These are phyloP conservation scores for Pseudonaja textilis DNA, from an alignment of 2,113 vertebrate species.

Conservation along the genomic window DNA sequence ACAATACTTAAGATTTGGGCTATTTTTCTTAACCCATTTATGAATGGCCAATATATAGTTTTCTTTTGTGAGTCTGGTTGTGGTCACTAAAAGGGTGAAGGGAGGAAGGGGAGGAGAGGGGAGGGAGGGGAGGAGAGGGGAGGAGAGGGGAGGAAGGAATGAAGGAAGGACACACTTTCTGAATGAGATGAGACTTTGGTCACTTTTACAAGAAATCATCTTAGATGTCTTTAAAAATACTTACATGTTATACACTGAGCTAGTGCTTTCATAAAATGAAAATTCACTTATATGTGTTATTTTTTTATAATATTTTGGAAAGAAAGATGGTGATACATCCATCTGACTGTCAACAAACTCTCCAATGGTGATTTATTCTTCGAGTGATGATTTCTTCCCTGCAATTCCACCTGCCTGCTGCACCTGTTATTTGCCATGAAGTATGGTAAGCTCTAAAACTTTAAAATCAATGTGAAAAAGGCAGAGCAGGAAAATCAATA, in stretches of 20 bases:
- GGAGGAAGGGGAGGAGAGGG: neutral
- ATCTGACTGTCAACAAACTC: neutral
- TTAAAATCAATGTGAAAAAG: slow-evolving; percentile 22
- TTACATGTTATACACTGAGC: neutral
- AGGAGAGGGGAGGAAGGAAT: neutral
- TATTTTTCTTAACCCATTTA: neutral
- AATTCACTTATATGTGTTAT: neutral
- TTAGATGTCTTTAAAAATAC: neutral
- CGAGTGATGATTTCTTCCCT: slow-evolving; percentile 8
- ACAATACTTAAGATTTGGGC: neutral
- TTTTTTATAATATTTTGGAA: neutral
- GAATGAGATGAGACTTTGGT: neutral
- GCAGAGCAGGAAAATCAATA: slow-evolving; percentile 29
- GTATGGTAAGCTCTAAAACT: neutral
- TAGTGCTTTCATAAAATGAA: neutral
- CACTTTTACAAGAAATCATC: neutral
- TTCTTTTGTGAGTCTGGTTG: neutral
- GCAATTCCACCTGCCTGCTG: slow-evolving; percentile 17
- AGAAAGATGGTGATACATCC: neutral
- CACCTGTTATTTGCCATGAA: slow-evolving; percentile 14
- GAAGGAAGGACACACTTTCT: neutral
- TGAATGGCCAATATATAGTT: neutral
- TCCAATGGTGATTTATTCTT: neutral
- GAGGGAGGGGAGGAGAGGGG: neutral
- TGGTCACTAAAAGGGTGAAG: neutral